A percentile compares a stretch with the other conserved stretches of the same genome.
Evolutionary conservation across 2,113 vertebrate genomes (phyloP).

Genomic region (Centropus bengalensis): DNA sequence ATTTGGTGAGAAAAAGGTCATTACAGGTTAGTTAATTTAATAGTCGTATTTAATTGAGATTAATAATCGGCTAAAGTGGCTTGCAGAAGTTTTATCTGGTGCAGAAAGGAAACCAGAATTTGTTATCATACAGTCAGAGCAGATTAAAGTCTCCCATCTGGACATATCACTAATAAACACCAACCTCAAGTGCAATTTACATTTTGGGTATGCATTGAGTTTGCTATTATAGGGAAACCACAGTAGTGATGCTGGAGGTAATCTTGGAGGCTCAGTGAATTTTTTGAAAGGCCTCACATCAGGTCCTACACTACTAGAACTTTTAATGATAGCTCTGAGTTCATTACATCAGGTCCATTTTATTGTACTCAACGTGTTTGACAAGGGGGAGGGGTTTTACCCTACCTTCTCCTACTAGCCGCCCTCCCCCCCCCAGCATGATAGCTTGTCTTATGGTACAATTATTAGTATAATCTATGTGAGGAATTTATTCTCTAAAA

Average conservation of each 20-base stretch:
- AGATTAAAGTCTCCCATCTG: not conserved
- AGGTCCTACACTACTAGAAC: not conserved
- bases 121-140: not conserved
- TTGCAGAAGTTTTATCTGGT: not conserved
- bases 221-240: not conserved
- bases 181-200: not conserved
- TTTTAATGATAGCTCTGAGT: not conserved
- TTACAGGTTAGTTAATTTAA: not conserved
- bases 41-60: not conserved
- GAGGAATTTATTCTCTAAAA: not conserved
- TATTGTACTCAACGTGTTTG: not conserved
- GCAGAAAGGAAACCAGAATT: not conserved
- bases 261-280: not conserved
- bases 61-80: not conserved
- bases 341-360: not conserved
- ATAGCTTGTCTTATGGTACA: accelerated
- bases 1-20: not conserved
- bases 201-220: not conserved
- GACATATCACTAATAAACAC: not conserved
- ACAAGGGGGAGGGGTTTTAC: no score
- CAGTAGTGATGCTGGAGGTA: not conserved
- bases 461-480: not conserved
- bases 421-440: not conserved
- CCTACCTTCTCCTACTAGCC: no score
- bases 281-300: no score